Evolutionary conservation across 1,140 invertebrate species (phyloP).

Genomic region (Bilobella aurantiaca): DNA sequence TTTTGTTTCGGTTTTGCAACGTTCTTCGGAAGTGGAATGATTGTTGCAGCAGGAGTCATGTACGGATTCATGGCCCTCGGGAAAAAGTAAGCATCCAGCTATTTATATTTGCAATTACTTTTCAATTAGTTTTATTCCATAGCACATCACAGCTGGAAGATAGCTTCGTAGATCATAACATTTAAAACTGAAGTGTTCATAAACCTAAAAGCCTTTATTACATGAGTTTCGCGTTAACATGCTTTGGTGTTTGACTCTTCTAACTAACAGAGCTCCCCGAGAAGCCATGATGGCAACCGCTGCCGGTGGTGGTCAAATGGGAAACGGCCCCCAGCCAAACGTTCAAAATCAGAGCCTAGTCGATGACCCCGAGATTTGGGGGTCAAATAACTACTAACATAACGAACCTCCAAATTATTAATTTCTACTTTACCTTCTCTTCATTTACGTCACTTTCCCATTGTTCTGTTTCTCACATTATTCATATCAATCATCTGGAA

Average conservation of each 20-base stretch:
- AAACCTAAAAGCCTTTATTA: slow-evolving; percentile 10
- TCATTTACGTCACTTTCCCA: background rate
- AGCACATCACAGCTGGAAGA: no score
- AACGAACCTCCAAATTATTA: no score
- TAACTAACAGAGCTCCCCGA: slow-evolving; percentile 27
- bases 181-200: no score
- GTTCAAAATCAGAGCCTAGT: slow-evolving; percentile 34
- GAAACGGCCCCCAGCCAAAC: slow-evolving; percentile 23
- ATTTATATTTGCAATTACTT: no score
- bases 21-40: slow-evolving; percentile 72
- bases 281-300: slow-evolving; percentile 33
- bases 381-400: slow-evolving; percentile 30
- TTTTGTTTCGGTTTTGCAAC: slow-evolving; percentile 63
- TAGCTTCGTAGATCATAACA: no score
- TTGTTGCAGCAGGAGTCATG: slow-evolving; percentile 75
- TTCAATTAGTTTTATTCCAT: no score
- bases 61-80: slow-evolving; percentile 90
- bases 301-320: slow-evolving; percentile 20
- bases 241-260: slow-evolving; percentile 5
- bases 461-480: background rate
- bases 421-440: slow-evolving; percentile 2
- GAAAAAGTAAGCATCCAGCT: slow-evolving; percentile 83
- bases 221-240: slow-evolving; percentile 34
- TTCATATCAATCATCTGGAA: no score
- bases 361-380: slow-evolving; percentile 35